These are phyloP conservation scores for Tribolium freemani DNA, from an alignment of 2,888 invertebrate genomes.

Conservation along the genomic window DNA sequence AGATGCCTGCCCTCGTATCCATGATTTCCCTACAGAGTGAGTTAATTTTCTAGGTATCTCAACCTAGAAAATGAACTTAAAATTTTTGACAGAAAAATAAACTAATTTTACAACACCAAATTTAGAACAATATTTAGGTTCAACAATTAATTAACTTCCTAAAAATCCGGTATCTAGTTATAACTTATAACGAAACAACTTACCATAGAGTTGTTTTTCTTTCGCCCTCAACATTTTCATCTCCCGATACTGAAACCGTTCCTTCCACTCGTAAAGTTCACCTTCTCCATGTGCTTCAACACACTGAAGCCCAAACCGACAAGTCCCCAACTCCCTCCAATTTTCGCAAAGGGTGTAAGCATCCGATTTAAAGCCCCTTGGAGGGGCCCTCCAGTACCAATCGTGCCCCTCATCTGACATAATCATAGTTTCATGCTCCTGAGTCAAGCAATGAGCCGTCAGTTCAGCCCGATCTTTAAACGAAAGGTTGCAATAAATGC, in stretches of 20 bases:
- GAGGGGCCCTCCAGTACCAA: conserved; percentile 79
- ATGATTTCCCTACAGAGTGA: no score
- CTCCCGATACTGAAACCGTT: conserved; percentile 77
- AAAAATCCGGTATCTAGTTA: no score
- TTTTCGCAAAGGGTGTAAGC: conserved; percentile 76
- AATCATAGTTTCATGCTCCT: conserved; percentile 72
- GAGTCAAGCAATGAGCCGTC: conserved; percentile 74
- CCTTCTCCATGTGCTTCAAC: conserved; percentile 81
- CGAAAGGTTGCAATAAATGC: conserved; percentile 73
- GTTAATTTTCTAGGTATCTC: no score
- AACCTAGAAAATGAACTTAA: no score
- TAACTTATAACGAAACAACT: not conserved
- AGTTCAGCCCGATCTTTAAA: conserved; percentile 72
- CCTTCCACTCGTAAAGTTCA: conserved; percentile 82
- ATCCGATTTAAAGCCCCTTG: conserved; percentile 76
- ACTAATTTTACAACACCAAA: no score
- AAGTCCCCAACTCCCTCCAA: conserved; percentile 72
- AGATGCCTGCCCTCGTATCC: no score
- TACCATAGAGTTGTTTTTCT: conserved; percentile 78
- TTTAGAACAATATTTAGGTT: no score
- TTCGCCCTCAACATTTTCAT: conserved; percentile 76
- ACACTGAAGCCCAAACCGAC: conserved; percentile 80
- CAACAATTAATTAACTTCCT: no score
- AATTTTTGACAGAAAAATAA: no score
- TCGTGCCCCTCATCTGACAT: conserved; percentile 80